Evolutionary conservation across 2,888 invertebrate genomes (phyloP), one percentile per base, ranked within the genome.

Genomic region (Caenorhabditis sulstoni): DNA sequence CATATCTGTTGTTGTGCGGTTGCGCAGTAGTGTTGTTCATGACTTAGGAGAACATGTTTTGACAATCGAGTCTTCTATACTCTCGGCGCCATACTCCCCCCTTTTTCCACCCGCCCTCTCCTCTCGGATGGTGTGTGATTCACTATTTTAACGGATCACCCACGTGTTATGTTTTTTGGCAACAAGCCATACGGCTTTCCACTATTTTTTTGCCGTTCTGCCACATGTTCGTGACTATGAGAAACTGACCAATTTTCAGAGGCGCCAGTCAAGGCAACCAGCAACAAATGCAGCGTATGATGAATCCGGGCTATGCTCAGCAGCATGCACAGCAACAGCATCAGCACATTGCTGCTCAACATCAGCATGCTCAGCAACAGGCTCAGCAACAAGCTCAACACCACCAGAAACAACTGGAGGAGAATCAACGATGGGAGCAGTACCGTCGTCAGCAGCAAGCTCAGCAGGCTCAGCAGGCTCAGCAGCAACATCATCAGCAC

Each of bases 21-120:
- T 29, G 29, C 29, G 29, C 29, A 29, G 29, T 29, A 29, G 29
- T 70, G 53, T 55, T 70, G 53, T 70, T 70, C 70, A 70, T 70
- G 70, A 70, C 70, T 70, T 61, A 61, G 68, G 47, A 58, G 64
- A 73, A 73, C 73, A 58, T 73, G 73, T 73, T 73, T 73, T 73
- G 58, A 58, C 57, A 73, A 64, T 64, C 64, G 44, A 50, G 64
- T 70, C 70, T 61, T 58, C 29, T 53, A 35, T 55, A 55, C 45
- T 55, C 45, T 47, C 29, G 29, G 29, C 29, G 29, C 29, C 29
- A 29, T 29, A 3, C 29, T 23, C 20, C 47, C 14, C 41, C 14
- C 41, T 4, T 11, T 41, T 14, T 41, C 41, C 12, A 2, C 12
- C 37, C 37, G 7, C 11, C n/a, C 16, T 22, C 1, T 50, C 47